phyloP scores from a whole-genome alignment of 1,140 invertebrate species.

The Aleiodes sp. region DNA sequence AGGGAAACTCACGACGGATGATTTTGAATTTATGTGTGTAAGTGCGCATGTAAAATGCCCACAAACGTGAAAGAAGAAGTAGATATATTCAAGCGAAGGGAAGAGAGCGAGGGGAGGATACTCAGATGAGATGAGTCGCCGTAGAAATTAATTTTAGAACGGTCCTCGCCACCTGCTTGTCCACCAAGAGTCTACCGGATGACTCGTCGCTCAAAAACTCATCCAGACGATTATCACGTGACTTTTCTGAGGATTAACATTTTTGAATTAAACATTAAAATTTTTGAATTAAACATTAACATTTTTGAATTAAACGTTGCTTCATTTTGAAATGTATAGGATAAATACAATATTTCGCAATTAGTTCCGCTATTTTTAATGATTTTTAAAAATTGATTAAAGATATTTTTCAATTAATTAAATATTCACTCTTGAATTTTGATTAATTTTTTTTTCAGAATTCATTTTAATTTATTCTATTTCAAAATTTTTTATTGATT shows the following conservation, averaged over 20 bases:
- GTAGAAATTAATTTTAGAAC: conserved; percentile 38
- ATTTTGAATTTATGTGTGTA: too few species aligned
- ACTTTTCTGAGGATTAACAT: conserved; percentile 27
- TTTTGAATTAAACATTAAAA: not conserved
- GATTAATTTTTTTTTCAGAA: too few species aligned
- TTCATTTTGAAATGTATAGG: too few species aligned
- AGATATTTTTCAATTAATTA: too few species aligned
- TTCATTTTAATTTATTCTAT: too few species aligned
- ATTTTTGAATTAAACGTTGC: not conserved
- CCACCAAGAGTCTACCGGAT: conserved; percentile 6
- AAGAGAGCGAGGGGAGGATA: not conserved
- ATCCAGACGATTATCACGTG: not conserved
- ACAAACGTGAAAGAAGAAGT: too few species aligned
- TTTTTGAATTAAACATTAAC: not conserved
- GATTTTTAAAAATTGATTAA: too few species aligned
- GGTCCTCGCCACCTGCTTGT: conserved; percentile 37
- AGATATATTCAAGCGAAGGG: not conserved
- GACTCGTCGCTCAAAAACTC: conserved; percentile 15
- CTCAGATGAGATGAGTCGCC: conserved; percentile 5
- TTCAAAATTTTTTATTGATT: too few species aligned
- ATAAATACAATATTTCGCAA: not conserved
- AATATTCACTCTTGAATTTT: too few species aligned
- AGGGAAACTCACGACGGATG: conserved; percentile 6
- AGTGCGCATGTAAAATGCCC: too few species aligned
- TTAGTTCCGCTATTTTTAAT: too few species aligned